Base-by-base conservation (phyloP, 2,888 invertebrate genomes). In the Dolichopus griseipennis region DNA sequence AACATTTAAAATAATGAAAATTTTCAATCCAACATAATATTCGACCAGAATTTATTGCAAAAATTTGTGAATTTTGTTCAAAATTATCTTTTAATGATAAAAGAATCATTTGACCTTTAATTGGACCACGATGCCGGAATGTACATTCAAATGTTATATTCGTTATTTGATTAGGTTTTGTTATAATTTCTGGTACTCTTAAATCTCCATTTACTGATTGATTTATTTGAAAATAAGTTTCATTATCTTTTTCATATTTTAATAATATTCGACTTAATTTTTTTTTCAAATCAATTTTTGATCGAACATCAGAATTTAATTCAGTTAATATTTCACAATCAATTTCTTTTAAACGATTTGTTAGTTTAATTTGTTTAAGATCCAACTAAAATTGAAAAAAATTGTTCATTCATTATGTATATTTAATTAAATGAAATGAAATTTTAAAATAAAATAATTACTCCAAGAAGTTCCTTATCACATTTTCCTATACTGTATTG, bases 71-170 rank as follows among this genome's bases (percentile, higher is more conserved):
- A 52, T 52, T 52, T 12, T 52, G 5, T 52, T 52, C 52, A 52
- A 52, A 52, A 52, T 18, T 18, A 52, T 52, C 52, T 52, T 52
- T 52, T 52, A 52, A 52, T 52, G 6, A 18, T 52, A 52, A 52
- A 6, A 52, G 52, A 3, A 52, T 52, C 52, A 52, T 52, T 52
- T 52, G 52, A 15, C 52, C 52, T 6, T 52, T n/a, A 4, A 52
- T 52, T 52, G 52, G 52, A 18, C 52, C 52, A 52, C 52, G 52
- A n/a, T 52, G 52, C 4, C 52, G 1, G 1, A 52, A 18, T 52
- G 15, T 52, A 52, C 52, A 52, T 52, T 52, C 52, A 52, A 52
- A 52, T 52, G n/a, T 52, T 52, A 52, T 52, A 52, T 18, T 52
- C 18, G 52, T 52, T 52, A 52, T 52, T 52, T 52, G 52, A 18